Evolutionary conservation across 2,888 invertebrate genomes (phyloP).

Genomic region (Pegoplata infirma): DNA sequence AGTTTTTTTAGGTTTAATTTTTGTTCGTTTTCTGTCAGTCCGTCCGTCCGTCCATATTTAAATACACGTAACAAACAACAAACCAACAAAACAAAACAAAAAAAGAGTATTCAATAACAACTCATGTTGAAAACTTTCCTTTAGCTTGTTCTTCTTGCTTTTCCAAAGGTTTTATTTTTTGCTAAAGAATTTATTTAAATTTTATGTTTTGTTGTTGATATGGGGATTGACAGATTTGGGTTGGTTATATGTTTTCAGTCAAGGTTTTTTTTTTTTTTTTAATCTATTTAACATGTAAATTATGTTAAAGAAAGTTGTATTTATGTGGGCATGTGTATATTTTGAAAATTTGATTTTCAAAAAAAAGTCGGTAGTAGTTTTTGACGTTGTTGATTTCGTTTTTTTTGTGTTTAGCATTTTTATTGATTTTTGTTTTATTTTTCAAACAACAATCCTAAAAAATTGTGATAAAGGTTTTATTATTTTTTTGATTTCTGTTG

Average conservation of each 20-base stretch:
- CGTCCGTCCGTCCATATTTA: too few relatives aligned
- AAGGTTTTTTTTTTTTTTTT: conserved; percentile 11
- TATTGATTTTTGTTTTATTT: conserved; percentile 41
- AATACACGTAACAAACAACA: too few relatives aligned
- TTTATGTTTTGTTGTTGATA: conserved; percentile 56
- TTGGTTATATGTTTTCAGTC: conserved; percentile 27
- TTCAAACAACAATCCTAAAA: background rate
- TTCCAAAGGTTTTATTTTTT: conserved; percentile 24
- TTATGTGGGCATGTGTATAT: conserved; percentile 6
- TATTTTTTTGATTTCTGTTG: background rate
- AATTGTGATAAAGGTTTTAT: conserved; percentile 39
- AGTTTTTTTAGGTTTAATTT: conserved; percentile 42
- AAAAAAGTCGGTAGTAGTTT: conserved; percentile 14
- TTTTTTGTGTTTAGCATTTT: conserved; percentile 41
- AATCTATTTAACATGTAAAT: conserved; percentile 61
- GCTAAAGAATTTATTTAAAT: conserved; percentile 62
- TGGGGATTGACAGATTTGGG: conserved; percentile 63
- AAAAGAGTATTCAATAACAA: conserved; percentile 46
- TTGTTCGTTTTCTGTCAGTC: conserved; percentile 25
- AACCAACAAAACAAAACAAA: too few relatives aligned
- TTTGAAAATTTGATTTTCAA: background rate
- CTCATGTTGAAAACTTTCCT: conserved; percentile 54
- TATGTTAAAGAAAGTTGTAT: conserved; percentile 8
- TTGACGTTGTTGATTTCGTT: conserved; percentile 35
- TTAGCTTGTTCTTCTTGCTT: background rate